Base-by-base conservation (phyloP, 2,888 invertebrate species). In the Pharmacophagus antenor region DNA sequence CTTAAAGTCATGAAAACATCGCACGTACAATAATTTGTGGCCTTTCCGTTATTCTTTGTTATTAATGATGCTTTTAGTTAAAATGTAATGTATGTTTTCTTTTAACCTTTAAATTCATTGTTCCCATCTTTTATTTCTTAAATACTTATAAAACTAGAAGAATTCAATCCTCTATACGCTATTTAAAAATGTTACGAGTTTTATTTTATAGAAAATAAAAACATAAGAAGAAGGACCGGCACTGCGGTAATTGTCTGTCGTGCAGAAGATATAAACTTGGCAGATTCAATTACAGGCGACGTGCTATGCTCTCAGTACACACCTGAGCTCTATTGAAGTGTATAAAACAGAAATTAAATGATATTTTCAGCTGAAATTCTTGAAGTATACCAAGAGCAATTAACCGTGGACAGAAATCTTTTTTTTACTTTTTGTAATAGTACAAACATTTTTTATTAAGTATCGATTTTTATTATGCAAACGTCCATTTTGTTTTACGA, bases 271-370 rank as follows among this genome's bases (percentile, higher is more conserved):
- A 76, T 73, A 74, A 77, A 74, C 67, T 72, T 80, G 80, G 69
- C 84, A 80, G 80, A 79, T 84, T 82, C 82, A 82, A 84, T 84
- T 81, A 82, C 68, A 62, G 27, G 22, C 2, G 55, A 37, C 42
- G 51, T 46, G 37, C 37, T 47, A 10, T 46, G 31, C 15, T 8
- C 22, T 22, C 46, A n/a, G 31, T 44, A 21, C 15, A 52, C 60
- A 56, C 56, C 59, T 59, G 59, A 44, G 55, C 23, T 25, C n/a
- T 27, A 46, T n/a, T n/a, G n/a, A n/a, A n/a, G n/a, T n/a, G n/a
- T n/a, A n/a, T n/a, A n/a, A n/a, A n/a, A n/a, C n/a, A 55, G 37
- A 10, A 37, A 46, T 22, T 23, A 60, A 51, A 46, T 50, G 47
- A 56, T 51, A 42, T 55, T 50, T 50, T 6, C 27, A 54, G 42